A percentile compares a stretch with the other conserved stretches of the same genome.
These are phyloP conservation scores for Gari tellinella DNA, from an alignment of 2,888 invertebrate genomes.

Conservation along the genomic window DNA sequence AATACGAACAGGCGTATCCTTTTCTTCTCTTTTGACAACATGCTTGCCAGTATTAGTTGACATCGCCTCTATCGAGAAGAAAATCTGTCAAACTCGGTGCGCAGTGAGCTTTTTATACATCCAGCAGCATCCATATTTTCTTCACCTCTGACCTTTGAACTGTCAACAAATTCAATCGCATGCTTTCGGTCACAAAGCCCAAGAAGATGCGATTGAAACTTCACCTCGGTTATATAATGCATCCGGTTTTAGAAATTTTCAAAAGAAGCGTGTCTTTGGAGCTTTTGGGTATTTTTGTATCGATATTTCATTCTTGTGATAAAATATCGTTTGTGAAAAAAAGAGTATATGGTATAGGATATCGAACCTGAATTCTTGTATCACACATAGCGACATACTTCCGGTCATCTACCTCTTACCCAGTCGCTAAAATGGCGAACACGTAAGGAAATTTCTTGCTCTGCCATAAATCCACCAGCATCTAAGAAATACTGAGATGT, in stretches of 20 bases:
- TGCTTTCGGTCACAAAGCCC: constrained; percentile 3
- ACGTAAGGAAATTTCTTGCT: constrained; percentile 45
- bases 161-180: constrained; percentile 7
- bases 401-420: constrained; percentile 60
- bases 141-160: constrained; percentile 25
- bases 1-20: constrained; percentile 41
- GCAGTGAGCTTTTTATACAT: not conserved
- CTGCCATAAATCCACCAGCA: constrained; percentile 21
- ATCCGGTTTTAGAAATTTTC: too few relatives aligned
- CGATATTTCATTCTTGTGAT: too few relatives aligned
- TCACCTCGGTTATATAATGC: too few relatives aligned
- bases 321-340: too few relatives aligned
- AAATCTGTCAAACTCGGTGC: not conserved
- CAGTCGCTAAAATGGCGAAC: constrained; percentile 60
- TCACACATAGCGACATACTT: too few relatives aligned
- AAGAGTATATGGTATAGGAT: too few relatives aligned
- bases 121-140: not conserved
- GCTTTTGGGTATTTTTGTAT: too few relatives aligned
- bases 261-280: too few relatives aligned
- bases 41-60: not conserved
- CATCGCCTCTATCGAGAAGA: not conserved
- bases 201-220: not conserved
- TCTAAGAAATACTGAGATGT: constrained; percentile 8
- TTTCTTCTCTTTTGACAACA: not conserved
- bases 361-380: too few relatives aligned